Percentiles rank a stretch among this genome's conserved stretches.
Conservation (phyloP, 2,797 vertebrate genomes). For the Sphaeramia orbicularis region DNA sequence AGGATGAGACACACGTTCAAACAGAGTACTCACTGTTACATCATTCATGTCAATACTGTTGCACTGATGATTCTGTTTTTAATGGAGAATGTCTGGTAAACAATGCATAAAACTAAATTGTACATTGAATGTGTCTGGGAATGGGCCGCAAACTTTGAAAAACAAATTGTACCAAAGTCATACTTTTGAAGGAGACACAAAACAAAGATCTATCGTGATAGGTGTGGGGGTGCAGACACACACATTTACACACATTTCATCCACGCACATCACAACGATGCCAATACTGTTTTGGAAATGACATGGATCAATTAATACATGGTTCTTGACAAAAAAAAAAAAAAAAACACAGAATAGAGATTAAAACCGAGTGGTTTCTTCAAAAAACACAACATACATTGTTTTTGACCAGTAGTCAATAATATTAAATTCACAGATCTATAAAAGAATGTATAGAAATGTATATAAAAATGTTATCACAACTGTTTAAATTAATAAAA, state of each 20-base stretch:
- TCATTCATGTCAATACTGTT: constrained; percentile 39
- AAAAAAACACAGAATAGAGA: constrained; percentile 31
- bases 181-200: constrained; percentile 13
- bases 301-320: constrained; percentile 34
- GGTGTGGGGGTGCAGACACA: not conserved
- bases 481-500: constrained; percentile 70
- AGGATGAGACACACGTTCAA: constrained; percentile 40
- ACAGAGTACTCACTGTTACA: constrained; percentile 28
- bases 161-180: constrained; percentile 42
- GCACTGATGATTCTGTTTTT: constrained; percentile 18
- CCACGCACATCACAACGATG: constrained; percentile 24
- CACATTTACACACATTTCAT: constrained; percentile 26
- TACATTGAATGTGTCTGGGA: constrained; percentile 15
- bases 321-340: constrained; percentile 27
- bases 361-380: constrained; percentile 56
- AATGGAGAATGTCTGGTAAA: constrained; percentile 39
- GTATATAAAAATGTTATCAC: constrained; percentile 70
- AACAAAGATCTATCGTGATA: constrained; percentile 32
- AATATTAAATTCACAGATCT: constrained; percentile 63
- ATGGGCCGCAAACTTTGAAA: not conserved
- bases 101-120: constrained; percentile 27
- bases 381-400: constrained; percentile 27
- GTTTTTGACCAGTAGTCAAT: constrained; percentile 60
- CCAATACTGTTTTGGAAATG: constrained; percentile 8
- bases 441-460: constrained; percentile 65